Conservation (phyloP, 2,797 vertebrate species). For the Sitta carolinensis region DNA sequence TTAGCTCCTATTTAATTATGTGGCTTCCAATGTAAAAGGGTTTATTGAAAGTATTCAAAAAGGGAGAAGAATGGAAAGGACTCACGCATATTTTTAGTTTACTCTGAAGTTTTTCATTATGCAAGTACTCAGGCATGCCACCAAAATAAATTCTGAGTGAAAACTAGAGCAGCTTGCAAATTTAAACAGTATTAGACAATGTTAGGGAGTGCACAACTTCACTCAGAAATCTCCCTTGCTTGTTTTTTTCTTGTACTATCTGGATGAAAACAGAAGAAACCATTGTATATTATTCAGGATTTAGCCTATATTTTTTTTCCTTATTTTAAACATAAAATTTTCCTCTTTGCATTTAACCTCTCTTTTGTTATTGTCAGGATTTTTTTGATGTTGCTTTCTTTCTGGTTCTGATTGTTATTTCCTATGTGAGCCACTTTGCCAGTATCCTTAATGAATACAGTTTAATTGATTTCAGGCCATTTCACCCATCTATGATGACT, state of each 20-base stretch:
- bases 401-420: constrained; percentile 1
- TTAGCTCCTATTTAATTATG: constrained; percentile 51
- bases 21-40: constrained; percentile 15
- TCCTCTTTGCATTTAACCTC: background rate
- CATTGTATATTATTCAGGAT: background rate
- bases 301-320: background rate
- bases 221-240: background rate
- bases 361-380: background rate
- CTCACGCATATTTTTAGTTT: constrained; percentile 1
- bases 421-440: background rate
- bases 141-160: background rate
- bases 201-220: background rate
- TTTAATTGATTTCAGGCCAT: constrained; percentile 24
- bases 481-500: background rate
- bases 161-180: background rate
- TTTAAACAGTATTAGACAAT: background rate
- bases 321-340: background rate
- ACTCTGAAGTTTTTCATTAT: background rate
- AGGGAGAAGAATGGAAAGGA: background rate
- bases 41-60: constrained; percentile 42
- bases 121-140: background rate
- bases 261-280: background rate
- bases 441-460: background rate
- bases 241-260: background rate
- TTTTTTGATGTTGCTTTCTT: background rate